Base-by-base conservation (phyloP, 92 coral and sea anemone species). In the Epizoanthus scotinus region DNA sequence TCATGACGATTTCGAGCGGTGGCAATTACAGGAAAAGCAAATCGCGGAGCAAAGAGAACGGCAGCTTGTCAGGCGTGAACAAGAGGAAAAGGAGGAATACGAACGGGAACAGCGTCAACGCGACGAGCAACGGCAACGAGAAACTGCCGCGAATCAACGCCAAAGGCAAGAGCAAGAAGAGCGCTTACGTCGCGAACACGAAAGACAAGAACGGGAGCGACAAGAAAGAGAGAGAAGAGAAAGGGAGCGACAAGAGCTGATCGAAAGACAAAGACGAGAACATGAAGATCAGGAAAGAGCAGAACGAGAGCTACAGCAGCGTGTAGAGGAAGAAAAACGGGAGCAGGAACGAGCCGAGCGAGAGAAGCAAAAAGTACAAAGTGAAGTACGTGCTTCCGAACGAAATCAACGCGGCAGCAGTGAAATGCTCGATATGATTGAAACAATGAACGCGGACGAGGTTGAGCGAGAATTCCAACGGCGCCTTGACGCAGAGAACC, bases 401-500 rank as follows among this genome's bases (percentile, higher is more conserved):
- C 79, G 91, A 24, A 63, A 77, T 22, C 47, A 69, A 29, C 73
- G 66, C 26, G 94, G 86, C 21, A 87, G 94, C 81, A 87, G 87
- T 27, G 93, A 93, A 65, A 88, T 84, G 24, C 83, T 91, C 21
- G 94, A 96, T 61, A 72, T 83, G 47, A 89, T 87, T 28, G 98
- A 96, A 81, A 52, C 89, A 5, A 90, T 96, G 87, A 69, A 81
- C 8, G 90, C 93, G 0, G 94, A 89, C 27, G 99, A 96, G 66
- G 94, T 96, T 15, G 99, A 96, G 64, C 89, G 88, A 3, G 98
- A 96, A 60, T 96, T 96, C 70, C 88, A 91, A 62, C 92, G 88
- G 28, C 96, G 98, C 18, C 87, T 96, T 55, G 98, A 88, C 21
- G 88, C 83, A 26, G 98, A 93, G 20, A 82, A 78, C 14, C 84